Evolutionary conservation across 2,888 invertebrate species (phyloP), one percentile per base, ranked within the genome.

Genomic region (Cremastinae sp.): DNA sequence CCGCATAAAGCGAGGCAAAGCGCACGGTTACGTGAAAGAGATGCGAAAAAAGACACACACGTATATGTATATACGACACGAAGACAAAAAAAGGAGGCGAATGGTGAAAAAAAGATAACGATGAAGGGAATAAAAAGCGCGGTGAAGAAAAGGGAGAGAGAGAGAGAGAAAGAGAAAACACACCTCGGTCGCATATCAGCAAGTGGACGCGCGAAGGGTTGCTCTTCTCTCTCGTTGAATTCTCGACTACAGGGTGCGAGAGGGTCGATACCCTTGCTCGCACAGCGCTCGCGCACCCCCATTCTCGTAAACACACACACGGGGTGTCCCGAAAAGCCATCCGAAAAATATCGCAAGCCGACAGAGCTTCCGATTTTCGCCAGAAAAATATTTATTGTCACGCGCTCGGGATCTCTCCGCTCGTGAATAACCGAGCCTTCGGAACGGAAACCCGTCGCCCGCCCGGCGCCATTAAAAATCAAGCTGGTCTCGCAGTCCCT

Each of bases 241-340:
- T 72, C 70, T 72, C 75, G 58, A 56, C 51, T 58, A 73, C 68
- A 72, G 74, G 73, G 78, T 80, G 77, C 78, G 79, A 83, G 81
- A 86, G 86, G 87, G 86, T 86, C 86, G 86, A 86, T 86, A 87
- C 82, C 85, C 86, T 80, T 84, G 83, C 70, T 81, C 81, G 82
- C 78, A 86, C 81, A 70, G 86, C 87, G 86, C 86, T 82, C 85
- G 86, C 85, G 87, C 84, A 81, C 79, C 68, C 28, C 59, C 71
- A 58, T 53, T 66, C 61, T 45, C 12, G 43, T 54, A 47, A 22
- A 47, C 34, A 10, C 34, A 10, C 1, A 18, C 10, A 56, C 16
- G 34, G 36, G 36, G 1, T 47, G 20, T 43, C 45, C 28, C 18
- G 34, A 5, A 16, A 0, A 53, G 5, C 12, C 16, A 12, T 16